phyloP scores from a whole-genome alignment of 2,113 vertebrate species.

The Nycticorax nycticorax region DNA sequence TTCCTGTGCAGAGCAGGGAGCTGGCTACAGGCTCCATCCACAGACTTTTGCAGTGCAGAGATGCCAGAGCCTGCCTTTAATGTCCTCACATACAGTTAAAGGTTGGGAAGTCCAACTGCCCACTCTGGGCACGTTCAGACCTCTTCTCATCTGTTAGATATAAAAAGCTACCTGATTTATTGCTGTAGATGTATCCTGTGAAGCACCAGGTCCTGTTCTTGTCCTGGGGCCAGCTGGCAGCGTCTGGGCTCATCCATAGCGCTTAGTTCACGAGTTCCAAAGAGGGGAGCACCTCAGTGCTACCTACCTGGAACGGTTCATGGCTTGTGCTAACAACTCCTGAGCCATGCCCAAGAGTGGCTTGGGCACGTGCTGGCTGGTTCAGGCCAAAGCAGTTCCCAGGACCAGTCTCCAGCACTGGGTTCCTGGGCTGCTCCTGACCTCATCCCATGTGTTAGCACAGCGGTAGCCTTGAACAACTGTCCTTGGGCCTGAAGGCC shows the following conservation, averaged over 20 bases:
- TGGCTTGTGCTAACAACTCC: not conserved
- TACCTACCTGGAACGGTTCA: not conserved
- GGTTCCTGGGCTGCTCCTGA: not conserved
- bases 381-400: not conserved
- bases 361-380: not conserved
- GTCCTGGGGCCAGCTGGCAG: not conserved
- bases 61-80: not conserved
- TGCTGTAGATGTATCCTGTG: not conserved
- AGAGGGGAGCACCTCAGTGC: not conserved
- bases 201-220: not conserved
- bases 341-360: not conserved
- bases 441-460: not conserved
- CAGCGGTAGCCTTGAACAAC: not conserved
- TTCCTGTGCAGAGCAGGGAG: not conserved
- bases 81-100: not conserved
- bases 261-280: not conserved
- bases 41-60: fast-evolving
- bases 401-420: not conserved
- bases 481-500: not conserved
- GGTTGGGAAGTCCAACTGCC: not conserved
- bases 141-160: not conserved
- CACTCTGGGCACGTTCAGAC: not conserved
- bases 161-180: not conserved
- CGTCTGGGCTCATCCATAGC: not conserved
- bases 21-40: not conserved